phyloP scores from a whole-genome alignment of 2,888 invertebrate genomes.

The Argyresthia albistria region DNA sequence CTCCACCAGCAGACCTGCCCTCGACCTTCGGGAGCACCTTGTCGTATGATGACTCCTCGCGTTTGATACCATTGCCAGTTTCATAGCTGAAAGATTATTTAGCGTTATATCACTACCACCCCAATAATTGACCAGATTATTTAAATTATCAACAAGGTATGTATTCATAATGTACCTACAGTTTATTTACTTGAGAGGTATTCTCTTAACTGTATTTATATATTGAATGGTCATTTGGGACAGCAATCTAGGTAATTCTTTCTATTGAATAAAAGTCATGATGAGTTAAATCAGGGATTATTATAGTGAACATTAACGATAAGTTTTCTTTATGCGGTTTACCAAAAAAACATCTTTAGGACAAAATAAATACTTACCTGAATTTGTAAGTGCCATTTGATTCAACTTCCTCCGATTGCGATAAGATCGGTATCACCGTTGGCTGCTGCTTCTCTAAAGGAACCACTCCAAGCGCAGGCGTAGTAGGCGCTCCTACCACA shows the following conservation, averaged over 20 bases:
- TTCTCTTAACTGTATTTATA: too few species aligned
- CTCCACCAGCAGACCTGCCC: slow-evolving; percentile 53
- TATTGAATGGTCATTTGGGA: too few species aligned
- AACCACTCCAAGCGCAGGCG: slow-evolving; percentile 21
- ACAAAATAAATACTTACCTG: slow-evolving; percentile 41
- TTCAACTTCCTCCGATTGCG: slow-evolving; percentile 64
- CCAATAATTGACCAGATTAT: too few species aligned
- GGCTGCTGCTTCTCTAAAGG: slow-evolving; percentile 43
- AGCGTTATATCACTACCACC: background rate
- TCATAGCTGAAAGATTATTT: slow-evolving; percentile 71
- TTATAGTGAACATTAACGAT: too few species aligned
- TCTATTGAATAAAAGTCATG: too few species aligned
- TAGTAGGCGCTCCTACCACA: slow-evolving; percentile 33
- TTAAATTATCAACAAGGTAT: too few species aligned
- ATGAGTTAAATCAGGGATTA: too few species aligned
- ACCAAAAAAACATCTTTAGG: too few species aligned
- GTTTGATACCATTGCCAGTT: slow-evolving; percentile 84
- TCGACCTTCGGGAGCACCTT: slow-evolving; percentile 69
- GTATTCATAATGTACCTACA: too few species aligned
- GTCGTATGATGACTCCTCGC: slow-evolving; percentile 80
- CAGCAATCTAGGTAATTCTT: too few species aligned
- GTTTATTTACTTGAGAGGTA: too few species aligned
- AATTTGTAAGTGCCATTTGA: slow-evolving; percentile 66
- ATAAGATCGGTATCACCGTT: slow-evolving; percentile 62
- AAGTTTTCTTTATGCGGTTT: too few species aligned